These are phyloP conservation scores for Bovichtus diacanthus DNA, from an alignment of 2,797 vertebrate genomes.

Conservation along the genomic window DNA sequence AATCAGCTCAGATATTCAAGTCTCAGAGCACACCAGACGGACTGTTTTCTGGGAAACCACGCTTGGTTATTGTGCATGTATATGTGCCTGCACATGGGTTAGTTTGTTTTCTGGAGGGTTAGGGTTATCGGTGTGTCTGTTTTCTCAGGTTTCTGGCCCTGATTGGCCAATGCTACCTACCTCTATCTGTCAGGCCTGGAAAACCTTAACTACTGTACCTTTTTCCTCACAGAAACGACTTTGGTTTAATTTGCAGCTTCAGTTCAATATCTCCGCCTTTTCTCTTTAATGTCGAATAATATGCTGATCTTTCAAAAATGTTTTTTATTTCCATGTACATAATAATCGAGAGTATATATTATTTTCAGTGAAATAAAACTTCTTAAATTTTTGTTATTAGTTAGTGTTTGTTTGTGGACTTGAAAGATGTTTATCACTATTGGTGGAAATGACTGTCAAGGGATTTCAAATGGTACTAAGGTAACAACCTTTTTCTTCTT, in stretches of 20 bases:
- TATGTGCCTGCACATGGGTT: conserved; percentile 59
- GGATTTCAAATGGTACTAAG: conserved; percentile 50
- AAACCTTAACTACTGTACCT: conserved; percentile 76
- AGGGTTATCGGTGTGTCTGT: conserved; percentile 59
- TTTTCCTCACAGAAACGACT: conserved; percentile 67
- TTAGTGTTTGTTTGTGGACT: conserved; percentile 52
- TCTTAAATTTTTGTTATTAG: conserved; percentile 52
- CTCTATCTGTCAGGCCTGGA: conserved; percentile 79
- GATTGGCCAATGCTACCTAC: conserved; percentile 77
- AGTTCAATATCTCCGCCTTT: conserved; percentile 47
- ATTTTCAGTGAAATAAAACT: conserved; percentile 66
- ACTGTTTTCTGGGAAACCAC: conserved; percentile 30
- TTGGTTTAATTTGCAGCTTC: conserved; percentile 61
- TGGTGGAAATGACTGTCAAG: conserved; percentile 47
- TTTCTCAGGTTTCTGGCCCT: conserved; percentile 81
- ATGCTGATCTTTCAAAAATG: conserved; percentile 38
- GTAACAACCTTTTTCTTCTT: conserved; percentile 26
- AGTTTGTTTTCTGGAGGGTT: conserved; percentile 70
- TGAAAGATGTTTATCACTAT: conserved; percentile 38
- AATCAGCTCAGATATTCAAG: conserved; percentile 25
- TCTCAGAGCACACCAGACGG: conserved; percentile 25
- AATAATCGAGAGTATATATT: conserved; percentile 57
- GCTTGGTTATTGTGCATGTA: conserved; percentile 23
- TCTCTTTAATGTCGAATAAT: conserved; percentile 51
- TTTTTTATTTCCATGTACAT: conserved; percentile 60